Conservation (phyloP, 2,797 vertebrate genomes). For the Trachurus trachurus region DNA sequence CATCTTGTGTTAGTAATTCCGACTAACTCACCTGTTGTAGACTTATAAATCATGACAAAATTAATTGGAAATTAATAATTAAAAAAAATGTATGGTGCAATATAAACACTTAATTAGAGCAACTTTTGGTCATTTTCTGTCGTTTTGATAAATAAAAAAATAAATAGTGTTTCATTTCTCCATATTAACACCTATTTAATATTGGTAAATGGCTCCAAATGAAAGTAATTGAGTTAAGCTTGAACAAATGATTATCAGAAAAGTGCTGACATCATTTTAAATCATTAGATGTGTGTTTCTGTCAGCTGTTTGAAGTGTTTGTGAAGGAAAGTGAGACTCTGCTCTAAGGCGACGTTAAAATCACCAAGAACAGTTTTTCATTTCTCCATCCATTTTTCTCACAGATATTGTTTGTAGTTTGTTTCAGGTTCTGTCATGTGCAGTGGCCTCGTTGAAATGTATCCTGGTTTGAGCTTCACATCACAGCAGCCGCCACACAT, state of each 20-base stretch:
- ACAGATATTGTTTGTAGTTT: slow-evolving; percentile 20
- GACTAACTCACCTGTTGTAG: neutral
- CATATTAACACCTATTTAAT: too few species aligned
- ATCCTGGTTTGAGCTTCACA: slow-evolving; percentile 19
- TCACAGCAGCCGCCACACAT: slow-evolving; percentile 30
- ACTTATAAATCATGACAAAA: neutral
- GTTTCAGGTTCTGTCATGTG: slow-evolving; percentile 36
- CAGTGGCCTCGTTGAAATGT: slow-evolving; percentile 39
- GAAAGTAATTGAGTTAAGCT: neutral
- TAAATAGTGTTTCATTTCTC: too few species aligned
- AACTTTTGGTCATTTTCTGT: neutral
- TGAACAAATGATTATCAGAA: neutral
- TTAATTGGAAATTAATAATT: neutral
- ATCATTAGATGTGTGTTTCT: too few species aligned
- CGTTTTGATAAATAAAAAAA: too few species aligned
- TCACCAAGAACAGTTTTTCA: neutral
- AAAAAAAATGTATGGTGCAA: too few species aligned
- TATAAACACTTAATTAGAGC: neutral
- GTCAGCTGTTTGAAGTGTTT: neutral
- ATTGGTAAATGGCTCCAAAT: neutral
- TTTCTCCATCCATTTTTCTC: neutral
- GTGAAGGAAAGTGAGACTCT: neutral
- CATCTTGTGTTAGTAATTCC: neutral
- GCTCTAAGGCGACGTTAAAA: neutral
- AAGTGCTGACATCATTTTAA: neutral